Percentiles rank a stretch among this genome's conserved stretches.
Evolutionary conservation across 2,113 vertebrate genomes (phyloP).

Genomic region (Salvator merianae): DNA sequence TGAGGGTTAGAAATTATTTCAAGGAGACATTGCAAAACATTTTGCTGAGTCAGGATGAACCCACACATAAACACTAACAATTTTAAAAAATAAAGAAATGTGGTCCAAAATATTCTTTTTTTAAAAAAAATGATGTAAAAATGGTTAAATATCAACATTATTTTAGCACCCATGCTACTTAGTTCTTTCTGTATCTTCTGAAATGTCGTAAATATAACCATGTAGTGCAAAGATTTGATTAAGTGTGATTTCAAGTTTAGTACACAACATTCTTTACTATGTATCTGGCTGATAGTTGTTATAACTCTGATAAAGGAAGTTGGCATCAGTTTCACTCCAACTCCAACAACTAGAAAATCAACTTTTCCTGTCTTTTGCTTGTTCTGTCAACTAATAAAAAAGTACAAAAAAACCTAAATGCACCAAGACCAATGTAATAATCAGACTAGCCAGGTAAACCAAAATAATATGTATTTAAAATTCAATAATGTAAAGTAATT

Average conservation of each 20-base stretch:
- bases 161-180: slow-evolving; percentile 40
- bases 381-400: too few species aligned
- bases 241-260: slow-evolving; percentile 44
- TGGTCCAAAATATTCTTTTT: too few species aligned
- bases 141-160: slow-evolving; percentile 3
- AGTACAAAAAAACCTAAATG: too few species aligned
- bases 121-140: background rate
- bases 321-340: background rate
- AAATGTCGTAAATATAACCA: slow-evolving; percentile 47
- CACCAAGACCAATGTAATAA: too few species aligned
- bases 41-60: background rate
- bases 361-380: background rate
- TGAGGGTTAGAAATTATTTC: slow-evolving; percentile 4
- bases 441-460: too few species aligned
- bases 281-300: slow-evolving; percentile 45
- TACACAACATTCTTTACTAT: slow-evolving; percentile 47
- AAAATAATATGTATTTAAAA: too few species aligned
- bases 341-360: background rate
- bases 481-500: too few species aligned
- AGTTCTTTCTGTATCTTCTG: slow-evolving; percentile 56
- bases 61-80: background rate
- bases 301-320: slow-evolving; percentile 46
- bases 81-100: slow-evolving; percentile 19
- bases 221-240: slow-evolving; percentile 62
- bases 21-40: slow-evolving; percentile 9